Evolutionary conservation across 2,113 vertebrate species (phyloP), one percentile per base, ranked within the genome.

Genomic region (Vulpes lagopus): DNA sequence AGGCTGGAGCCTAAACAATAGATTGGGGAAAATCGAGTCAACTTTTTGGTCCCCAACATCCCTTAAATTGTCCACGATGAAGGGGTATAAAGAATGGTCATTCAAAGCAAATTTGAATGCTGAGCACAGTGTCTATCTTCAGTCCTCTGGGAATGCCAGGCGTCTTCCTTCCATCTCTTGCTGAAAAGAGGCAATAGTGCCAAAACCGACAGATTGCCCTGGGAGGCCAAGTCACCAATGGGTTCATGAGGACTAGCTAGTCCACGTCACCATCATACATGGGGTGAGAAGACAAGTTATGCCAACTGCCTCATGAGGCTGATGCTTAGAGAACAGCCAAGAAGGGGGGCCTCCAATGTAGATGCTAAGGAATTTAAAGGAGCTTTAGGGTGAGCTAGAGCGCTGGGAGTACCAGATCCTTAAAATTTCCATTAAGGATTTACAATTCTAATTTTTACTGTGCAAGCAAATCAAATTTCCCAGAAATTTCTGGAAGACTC

Each of bases 401-500:
- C 14, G 5, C 14, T 86, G 9, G 14, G 14, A 19, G 16, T 57
- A 43, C 8, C 60, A 17, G 20, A 62, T 67, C 23, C 43, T 62
- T 4, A 83, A 79, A 73, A 60, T 12, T 38, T 74, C 14, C 27
- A 49, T 55, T 83, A 74, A 79, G 19, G 7, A 65, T 55, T 9
- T 92, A 35, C 49, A 79, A 89, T 92, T 94, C 82, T 22, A 32
- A 60, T 9, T 91, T 91, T 95, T 69, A 83, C 32, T 38, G 1
- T 59, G 10, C 2, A 92, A 49, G 67, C 15, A 85, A 65, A 92
- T 88, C 11, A 74, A 30, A 27, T 82, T 51, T 91, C 62, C 12
- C 51, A 79, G 23, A 62, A 88, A 67, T 32, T 89, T 62, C 43
- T 38, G 57, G 90, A 57, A 95, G 92, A 82, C 30, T 95, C 30